Evolutionary conservation across 2,888 invertebrate genomes (phyloP).

Genomic region (Thymelicus lineola): DNA sequence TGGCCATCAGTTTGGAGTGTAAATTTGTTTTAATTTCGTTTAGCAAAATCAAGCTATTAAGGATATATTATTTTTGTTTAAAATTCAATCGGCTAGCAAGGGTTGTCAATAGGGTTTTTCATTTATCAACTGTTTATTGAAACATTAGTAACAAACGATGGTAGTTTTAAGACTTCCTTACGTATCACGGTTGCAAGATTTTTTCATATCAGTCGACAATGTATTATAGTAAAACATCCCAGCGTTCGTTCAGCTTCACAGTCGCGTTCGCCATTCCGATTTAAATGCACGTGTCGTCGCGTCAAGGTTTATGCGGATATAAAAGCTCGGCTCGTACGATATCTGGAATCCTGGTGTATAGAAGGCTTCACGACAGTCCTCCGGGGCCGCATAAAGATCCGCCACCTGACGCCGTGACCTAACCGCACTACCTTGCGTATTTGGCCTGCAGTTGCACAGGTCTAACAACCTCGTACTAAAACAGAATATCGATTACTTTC

Average conservation of each 20-base stretch:
- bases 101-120: neutral
- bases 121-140: too few relatives aligned
- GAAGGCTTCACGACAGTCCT: conserved; percentile 17
- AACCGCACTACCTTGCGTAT: conserved; percentile 63
- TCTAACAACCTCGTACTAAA: conserved; percentile 83
- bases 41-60: too few relatives aligned
- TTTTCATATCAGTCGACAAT: neutral
- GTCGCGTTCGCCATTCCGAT: conserved; percentile 9
- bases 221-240: neutral
- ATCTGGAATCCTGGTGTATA: conserved; percentile 12
- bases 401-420: conserved; percentile 62
- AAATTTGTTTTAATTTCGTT: too few relatives aligned
- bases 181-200: neutral
- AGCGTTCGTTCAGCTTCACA: conserved; percentile 1
- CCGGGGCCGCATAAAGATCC: conserved; percentile 26
- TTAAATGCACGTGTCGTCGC: conserved; percentile 21
- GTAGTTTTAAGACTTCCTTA: neutral
- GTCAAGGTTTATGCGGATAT: conserved; percentile 31
- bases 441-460: conserved; percentile 82
- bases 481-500: conserved; percentile 86
- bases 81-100: neutral
- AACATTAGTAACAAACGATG: too few relatives aligned
- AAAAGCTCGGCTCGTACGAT: conserved; percentile 22
- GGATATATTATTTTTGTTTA: too few relatives aligned
- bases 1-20: too few relatives aligned